phyloP scores from a whole-genome alignment of 2,113 vertebrate species.

The Heterocephalus glaber region DNA sequence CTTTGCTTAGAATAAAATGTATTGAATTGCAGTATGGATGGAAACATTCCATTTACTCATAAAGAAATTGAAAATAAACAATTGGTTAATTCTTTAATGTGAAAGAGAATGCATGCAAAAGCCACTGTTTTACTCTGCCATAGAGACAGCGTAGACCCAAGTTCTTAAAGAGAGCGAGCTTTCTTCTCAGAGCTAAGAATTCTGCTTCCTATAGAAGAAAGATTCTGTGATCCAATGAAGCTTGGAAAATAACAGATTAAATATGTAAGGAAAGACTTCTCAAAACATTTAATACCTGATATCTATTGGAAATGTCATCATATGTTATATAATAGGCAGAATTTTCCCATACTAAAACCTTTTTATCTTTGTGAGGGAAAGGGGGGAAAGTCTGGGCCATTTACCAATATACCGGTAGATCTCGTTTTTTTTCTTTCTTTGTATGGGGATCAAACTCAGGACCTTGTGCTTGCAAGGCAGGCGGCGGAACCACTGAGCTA shows the following conservation, averaged over 20 bases:
- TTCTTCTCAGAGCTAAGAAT: background rate
- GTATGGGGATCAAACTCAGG: no score
- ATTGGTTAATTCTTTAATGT: background rate
- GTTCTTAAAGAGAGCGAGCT: background rate
- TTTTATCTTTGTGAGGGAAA: background rate
- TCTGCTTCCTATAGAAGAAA: background rate
- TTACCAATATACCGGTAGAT: background rate
- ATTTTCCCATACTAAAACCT: background rate
- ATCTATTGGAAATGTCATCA: slow-evolving; percentile 3
- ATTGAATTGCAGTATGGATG: background rate
- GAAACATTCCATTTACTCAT: background rate
- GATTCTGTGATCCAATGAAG: background rate
- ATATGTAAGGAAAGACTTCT: background rate
- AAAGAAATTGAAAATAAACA: slow-evolving; percentile 26
- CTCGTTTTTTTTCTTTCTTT: no score
- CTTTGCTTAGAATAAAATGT: background rate
- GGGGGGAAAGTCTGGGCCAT: background rate
- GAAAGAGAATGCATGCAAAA: background rate
- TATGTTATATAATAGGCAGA: slow-evolving; percentile 18
- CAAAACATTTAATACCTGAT: background rate
- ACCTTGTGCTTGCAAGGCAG: no score
- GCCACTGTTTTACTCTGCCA: background rate
- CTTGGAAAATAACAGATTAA: background rate
- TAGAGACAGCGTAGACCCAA: background rate
- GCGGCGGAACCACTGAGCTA: no score